Evolutionary conservation across 2,113 vertebrate species (phyloP).

Genomic region (Lagopus muta): DNA sequence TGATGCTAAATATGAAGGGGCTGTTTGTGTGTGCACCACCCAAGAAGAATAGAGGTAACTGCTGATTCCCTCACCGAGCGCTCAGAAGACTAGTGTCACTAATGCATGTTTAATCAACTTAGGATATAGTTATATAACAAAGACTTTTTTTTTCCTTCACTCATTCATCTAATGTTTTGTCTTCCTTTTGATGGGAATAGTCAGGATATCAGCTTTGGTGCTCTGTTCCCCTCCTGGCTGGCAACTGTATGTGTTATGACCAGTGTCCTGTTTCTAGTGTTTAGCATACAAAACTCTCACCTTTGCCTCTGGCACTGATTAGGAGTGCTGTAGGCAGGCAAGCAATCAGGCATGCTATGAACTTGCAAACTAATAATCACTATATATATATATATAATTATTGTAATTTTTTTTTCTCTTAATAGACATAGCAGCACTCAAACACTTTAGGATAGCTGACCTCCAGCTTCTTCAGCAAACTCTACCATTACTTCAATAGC

Average conservation of each 20-base stretch:
- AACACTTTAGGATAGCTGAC: background rate
- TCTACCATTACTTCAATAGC: background rate
- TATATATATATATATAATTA: background rate
- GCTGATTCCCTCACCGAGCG: background rate
- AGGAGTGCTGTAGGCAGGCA: background rate
- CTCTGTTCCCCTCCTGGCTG: background rate
- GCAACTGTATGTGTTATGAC: background rate
- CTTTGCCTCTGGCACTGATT: rapidly evolving
- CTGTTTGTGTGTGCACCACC: background rate
- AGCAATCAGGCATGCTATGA: background rate
- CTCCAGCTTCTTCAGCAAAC: background rate
- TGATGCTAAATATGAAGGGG: background rate
- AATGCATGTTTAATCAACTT: background rate
- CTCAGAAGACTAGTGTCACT: background rate
- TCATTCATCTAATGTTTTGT: background rate
- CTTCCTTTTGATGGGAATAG: background rate
- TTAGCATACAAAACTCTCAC: background rate
- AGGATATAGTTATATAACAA: background rate
- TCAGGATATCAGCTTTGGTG: background rate
- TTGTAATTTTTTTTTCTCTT: background rate
- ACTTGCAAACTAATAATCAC: background rate
- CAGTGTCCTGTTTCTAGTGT: background rate
- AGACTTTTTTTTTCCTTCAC: background rate
- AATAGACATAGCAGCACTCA: background rate
- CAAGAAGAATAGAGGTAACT: background rate